phyloP scores from a whole-genome alignment of 2,113 vertebrate species.

The Xerus inauris region DNA sequence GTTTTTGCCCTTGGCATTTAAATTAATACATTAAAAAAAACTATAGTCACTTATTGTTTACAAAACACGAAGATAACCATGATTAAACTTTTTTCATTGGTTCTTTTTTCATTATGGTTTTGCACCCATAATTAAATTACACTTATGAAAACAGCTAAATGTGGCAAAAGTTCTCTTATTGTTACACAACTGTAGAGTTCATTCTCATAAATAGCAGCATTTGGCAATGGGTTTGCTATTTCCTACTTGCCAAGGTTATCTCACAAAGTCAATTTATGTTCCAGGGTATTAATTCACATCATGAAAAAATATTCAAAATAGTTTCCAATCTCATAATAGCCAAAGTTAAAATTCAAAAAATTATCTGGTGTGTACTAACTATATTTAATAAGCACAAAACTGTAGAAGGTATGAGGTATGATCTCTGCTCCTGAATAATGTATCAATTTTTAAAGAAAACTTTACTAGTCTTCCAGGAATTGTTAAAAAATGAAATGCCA shows the following conservation, averaged over 20 bases:
- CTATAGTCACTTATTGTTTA: neutral
- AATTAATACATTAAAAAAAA: neutral
- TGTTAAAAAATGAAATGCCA: neutral
- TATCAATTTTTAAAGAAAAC: neutral
- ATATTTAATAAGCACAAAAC: constrained; percentile 1
- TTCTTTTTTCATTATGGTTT: constrained; percentile 7
- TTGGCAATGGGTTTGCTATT: neutral
- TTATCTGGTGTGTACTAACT: neutral
- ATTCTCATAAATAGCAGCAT: neutral
- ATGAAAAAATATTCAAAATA: constrained; percentile 12
- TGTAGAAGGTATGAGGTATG: neutral
- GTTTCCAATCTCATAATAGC: constrained; percentile 19
- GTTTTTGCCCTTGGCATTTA: neutral
- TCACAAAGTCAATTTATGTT: constrained; percentile 39
- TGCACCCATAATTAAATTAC: neutral
- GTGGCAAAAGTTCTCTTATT: neutral
- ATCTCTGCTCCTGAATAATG: neutral
- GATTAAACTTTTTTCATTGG: neutral
- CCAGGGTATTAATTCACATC: neutral
- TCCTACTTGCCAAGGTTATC: neutral
- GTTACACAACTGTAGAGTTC: neutral
- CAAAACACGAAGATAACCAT: constrained; percentile 8
- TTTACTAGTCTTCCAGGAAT: constrained; percentile 5
- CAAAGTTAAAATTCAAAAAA: neutral
- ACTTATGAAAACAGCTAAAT: neutral